These are phyloP conservation scores for Eurystomus glaucurus DNA, from an alignment of 2,797 vertebrate genomes.

Conservation along the genomic window DNA sequence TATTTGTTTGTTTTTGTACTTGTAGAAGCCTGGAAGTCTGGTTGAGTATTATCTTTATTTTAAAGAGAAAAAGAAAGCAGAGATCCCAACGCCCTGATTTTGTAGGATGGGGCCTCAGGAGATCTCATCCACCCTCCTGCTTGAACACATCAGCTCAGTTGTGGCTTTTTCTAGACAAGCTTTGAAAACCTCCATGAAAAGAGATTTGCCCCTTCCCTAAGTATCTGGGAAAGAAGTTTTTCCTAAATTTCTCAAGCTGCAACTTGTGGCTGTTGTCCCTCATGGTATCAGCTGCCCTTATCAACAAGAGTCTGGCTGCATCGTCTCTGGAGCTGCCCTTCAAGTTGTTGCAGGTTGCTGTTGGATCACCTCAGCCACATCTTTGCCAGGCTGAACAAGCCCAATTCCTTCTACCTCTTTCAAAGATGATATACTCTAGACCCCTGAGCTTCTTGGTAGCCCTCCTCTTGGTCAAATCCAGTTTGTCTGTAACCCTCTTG, in stretches of 20 bases:
- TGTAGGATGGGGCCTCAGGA: neutral
- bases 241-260: neutral
- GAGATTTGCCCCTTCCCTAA: neutral
- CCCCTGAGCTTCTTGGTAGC: neutral
- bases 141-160: neutral
- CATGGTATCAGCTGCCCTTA: neutral
- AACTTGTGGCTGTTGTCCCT: neutral
- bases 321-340: neutral
- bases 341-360: neutral
- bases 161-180: neutral
- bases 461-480: neutral
- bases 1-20: constrained; percentile 25
- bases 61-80: neutral
- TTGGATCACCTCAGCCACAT: neutral
- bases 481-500: neutral
- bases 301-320: neutral
- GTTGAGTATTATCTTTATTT: neutral
- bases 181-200: neutral
- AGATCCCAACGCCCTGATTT: neutral
- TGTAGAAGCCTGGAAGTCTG: neutral
- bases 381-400: neutral
- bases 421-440: neutral
- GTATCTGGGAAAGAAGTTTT: neutral
- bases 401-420: neutral
- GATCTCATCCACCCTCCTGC: neutral